These are phyloP conservation scores for Sterrhoptilus dennistouni DNA, from an alignment of 2,113 vertebrate species.

Conservation along the genomic window DNA sequence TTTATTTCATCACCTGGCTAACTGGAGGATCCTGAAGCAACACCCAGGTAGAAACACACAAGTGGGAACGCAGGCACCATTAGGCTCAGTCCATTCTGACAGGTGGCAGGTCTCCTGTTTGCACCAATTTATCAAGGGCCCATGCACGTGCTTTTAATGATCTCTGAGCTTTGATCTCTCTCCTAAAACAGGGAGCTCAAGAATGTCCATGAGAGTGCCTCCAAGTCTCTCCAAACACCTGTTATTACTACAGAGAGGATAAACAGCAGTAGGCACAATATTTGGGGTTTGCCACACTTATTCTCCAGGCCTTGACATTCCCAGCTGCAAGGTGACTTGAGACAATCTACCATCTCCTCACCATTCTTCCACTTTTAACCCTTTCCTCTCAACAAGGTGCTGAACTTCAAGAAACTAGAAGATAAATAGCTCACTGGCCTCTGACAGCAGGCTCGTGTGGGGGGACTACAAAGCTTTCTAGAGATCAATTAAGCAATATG, in stretches of 20 bases:
- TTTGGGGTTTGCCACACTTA: background rate
- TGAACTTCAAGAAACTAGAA: too few relatives aligned
- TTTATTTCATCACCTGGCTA: background rate
- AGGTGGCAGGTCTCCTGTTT: background rate
- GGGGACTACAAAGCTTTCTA: too few relatives aligned
- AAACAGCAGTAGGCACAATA: background rate
- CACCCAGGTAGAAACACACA: background rate
- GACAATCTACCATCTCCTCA: background rate
- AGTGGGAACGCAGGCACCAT: background rate
- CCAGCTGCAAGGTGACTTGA: background rate
- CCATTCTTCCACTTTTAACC: background rate
- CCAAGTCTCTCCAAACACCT: background rate
- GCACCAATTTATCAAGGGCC: background rate
- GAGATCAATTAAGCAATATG: too few relatives aligned
- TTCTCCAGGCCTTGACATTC: background rate
- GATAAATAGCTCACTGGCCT: too few relatives aligned
- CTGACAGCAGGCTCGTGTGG: too few relatives aligned
- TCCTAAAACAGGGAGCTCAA: background rate
- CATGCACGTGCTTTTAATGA: background rate
- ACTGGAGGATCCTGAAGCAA: background rate
- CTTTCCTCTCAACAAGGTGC: too few relatives aligned
- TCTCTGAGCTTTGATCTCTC: background rate
- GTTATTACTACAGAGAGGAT: background rate
- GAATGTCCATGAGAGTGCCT: background rate
- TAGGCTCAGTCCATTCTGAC: background rate